Base-by-base conservation (phyloP, 2,888 invertebrate species). In the Griposia aprilina region DNA sequence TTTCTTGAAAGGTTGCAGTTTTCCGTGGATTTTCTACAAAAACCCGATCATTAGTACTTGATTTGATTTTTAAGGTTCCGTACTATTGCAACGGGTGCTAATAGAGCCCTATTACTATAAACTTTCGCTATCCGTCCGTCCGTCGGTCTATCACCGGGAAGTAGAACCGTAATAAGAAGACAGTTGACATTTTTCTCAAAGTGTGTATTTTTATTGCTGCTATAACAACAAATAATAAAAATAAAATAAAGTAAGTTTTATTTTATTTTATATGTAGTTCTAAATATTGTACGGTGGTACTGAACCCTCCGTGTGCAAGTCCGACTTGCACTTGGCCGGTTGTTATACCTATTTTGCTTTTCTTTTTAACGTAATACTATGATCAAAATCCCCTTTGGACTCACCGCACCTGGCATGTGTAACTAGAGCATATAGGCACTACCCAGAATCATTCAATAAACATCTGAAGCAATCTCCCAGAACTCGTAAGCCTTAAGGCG, bases 1-100 rank as follows among this genome's bases (percentile, higher is more conserved):
- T 76, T 67, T 71, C 73, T 71, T 70, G 13, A 62, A 50, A 72
- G 48, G 67, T 60, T 78, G 5, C 8, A 60, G 8, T 62, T 55
- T 66, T 60, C 45, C 17, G 26, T 60, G 7, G 23, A 55, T 80
- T 41, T 52, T 81, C 36, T 17, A 30, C 15, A 82, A 50, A 41
- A 57, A 36, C 17, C 10, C 13, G 17, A 41, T 30, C 15, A 41
- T n/a, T 13, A 20, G 17, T 15, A n/a, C 45, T 30, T 52, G 2
- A 30, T 20, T 63, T n/a, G 0, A 23, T 36, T n/a, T 23, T 68
- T 26, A 15, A 3, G 3, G 1, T 36, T 36, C 30, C 30, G 30
- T 36, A 36, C 30, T 3, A 36, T 36, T 36, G 3, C 30, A 36
- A 36, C 1, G 30, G 30, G 30, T 36, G 30, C 30, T 36, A 36